Base-by-base conservation (phyloP, 2,888 invertebrate species). In the Drosophila putrida region DNA sequence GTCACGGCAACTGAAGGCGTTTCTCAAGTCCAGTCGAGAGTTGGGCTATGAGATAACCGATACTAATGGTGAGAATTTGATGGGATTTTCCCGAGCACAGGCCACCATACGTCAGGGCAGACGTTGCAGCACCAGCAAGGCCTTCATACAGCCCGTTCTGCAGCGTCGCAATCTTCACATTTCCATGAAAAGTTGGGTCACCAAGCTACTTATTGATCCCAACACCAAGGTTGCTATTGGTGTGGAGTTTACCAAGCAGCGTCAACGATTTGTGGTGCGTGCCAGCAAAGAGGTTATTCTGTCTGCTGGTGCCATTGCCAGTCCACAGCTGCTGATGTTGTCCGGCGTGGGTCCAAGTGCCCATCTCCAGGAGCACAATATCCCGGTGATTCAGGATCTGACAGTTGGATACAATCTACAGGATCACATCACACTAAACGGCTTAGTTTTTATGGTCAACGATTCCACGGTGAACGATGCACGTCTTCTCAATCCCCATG, bases 241-340 rank as follows among this genome's bases (percentile, higher is more conserved):
- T 0, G 96, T 97, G 0, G 95, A 96, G 89, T 96, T 96, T 83
- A 78, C 93, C 1, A 96, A 96, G 90, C 93, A 94, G 70, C 93
- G 93, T 28, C 92, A 89, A 85, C 93, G 93, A 81, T 94, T 92
- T 67, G 80, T 90, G 3, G 93, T 94, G 0, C 90, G 91, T 4
- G 96, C 96, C 3, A 94, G 93, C 11, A 96, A 95, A 75, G 97
- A 97, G 92, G 94, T 98, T 0, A 94, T 98, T 57, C 91, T 97
- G 31, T 95, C 96, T 6, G 97, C 97, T 0, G 98, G 98, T 4
- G 93, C 96, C 0, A 95, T 98, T 31, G 97, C 96, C 77, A 96
- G 97, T 2, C 97, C 98, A 0, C 97, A 98, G 90, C 91, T 98
- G 4, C 91, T 98, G 47, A 96, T 97, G 96, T 91, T 97, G 11